These are phyloP conservation scores for Myotis daubentonii DNA, from an alignment of 2,797 vertebrate species.

Conservation along the genomic window DNA sequence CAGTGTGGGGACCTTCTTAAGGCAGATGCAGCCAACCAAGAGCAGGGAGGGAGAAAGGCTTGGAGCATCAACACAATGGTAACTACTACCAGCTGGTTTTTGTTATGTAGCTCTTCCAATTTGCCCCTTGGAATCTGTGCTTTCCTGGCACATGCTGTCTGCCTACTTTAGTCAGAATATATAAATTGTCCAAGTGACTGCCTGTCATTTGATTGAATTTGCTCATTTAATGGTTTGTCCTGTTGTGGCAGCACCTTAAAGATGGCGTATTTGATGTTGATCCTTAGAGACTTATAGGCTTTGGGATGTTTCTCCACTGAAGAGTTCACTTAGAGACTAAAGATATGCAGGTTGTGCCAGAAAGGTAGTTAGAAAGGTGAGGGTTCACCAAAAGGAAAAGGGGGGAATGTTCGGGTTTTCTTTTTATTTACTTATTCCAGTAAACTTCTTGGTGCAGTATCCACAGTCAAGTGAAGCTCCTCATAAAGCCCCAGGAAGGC, in stretches of 20 bases:
- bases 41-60: background rate
- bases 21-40: background rate
- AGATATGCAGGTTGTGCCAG: conserved; percentile 1
- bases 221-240: conserved; percentile 31
- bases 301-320: conserved; percentile 29
- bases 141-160: background rate
- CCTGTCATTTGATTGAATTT: conserved; percentile 19
- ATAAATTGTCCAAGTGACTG: background rate
- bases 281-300: background rate
- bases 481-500: background rate
- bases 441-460: background rate
- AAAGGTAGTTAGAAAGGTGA: conserved; percentile 24
- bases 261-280: conserved; percentile 32
- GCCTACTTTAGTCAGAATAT: conserved; percentile 21
- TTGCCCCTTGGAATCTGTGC: background rate
- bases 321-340: conserved; percentile 47
- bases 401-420: background rate
- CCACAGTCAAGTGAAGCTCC: background rate
- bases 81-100: background rate
- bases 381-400: conserved; percentile 16
- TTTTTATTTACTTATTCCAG: conserved; percentile 30
- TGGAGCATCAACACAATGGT: background rate
- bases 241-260: background rate
- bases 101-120: background rate
- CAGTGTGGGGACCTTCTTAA: background rate